Evolutionary conservation across 1,140 invertebrate species (phyloP).

Genomic region (Hycleus phaleratus): DNA sequence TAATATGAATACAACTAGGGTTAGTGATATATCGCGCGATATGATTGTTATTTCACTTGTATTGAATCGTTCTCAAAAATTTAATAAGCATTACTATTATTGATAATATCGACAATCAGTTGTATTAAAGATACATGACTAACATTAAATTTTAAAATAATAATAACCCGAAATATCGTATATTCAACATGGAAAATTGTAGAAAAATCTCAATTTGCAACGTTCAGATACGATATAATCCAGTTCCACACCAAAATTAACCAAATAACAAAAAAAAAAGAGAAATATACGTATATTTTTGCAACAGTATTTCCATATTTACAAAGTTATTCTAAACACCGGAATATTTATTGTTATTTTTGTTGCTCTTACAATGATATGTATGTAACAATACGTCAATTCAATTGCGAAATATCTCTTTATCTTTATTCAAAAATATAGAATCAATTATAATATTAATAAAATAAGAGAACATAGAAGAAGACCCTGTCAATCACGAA

Average conservation of each 20-base stretch:
- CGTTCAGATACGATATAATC: neutral
- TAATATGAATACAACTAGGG: constrained; percentile 15
- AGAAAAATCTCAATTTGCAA: too few relatives aligned
- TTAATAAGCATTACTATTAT: constrained; percentile 4
- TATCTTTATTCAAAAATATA: too few relatives aligned
- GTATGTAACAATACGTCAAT: constrained; percentile 12
- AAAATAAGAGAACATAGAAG: constrained; percentile 1
- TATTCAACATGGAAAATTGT: neutral
- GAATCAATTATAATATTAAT: too few relatives aligned
- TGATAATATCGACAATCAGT: constrained; percentile 6
- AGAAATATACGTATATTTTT: neutral
- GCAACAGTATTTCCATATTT: constrained; percentile 12
- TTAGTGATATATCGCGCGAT: constrained; percentile 16
- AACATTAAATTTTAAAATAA: constrained; percentile 7
- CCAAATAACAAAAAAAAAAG: neutral
- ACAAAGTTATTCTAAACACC: constrained; percentile 12
- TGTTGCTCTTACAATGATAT: constrained; percentile 10
- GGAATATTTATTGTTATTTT: neutral
- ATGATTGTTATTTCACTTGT: constrained; percentile 16
- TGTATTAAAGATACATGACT: constrained; percentile 14
- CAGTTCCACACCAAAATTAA: constrained; percentile 12
- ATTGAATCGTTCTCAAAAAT: neutral
- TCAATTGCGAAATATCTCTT: too few relatives aligned
- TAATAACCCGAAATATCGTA: neutral
- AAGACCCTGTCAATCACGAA: constrained; percentile 33